phyloP scores from a whole-genome alignment of 2,888 invertebrate species.

The Conomelus anceps region DNA sequence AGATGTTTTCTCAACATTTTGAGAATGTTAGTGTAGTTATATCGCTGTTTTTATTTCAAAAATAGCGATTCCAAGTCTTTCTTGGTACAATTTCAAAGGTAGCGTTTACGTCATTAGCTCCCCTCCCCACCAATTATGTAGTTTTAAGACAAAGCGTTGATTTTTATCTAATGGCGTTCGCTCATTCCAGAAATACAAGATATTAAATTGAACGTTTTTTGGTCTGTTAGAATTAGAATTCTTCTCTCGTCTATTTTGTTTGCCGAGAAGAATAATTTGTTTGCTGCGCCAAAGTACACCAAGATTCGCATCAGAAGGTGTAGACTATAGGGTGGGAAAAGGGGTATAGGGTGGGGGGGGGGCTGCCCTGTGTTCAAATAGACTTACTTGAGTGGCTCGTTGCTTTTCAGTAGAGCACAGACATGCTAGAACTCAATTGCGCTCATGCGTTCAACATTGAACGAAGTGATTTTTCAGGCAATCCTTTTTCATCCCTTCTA shows the following conservation, averaged over 20 bases:
- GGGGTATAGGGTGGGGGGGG: background rate
- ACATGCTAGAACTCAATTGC: background rate
- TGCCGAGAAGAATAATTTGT: background rate
- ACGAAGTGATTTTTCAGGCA: background rate
- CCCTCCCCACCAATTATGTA: too few species aligned
- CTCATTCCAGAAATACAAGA: background rate
- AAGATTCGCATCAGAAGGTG: background rate
- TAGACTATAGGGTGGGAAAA: background rate
- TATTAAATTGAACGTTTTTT: background rate
- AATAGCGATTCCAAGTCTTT: background rate
- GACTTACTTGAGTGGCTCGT: background rate
- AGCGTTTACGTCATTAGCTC: too few species aligned
- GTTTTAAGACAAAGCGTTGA: background rate
- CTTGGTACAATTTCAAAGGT: background rate
- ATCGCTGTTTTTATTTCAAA: too few species aligned
- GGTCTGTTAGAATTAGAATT: too few species aligned
- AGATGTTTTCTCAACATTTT: too few species aligned
- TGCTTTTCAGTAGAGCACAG: background rate
- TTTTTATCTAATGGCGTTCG: background rate
- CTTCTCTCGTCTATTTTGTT: background rate
- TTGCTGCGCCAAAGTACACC: background rate
- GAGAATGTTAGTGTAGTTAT: too few species aligned
- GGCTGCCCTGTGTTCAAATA: background rate
- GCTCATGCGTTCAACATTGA: background rate
- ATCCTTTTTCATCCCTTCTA: background rate